Evolutionary conservation across 2,113 vertebrate species (phyloP).

Genomic region (Phainopepla nitens): DNA sequence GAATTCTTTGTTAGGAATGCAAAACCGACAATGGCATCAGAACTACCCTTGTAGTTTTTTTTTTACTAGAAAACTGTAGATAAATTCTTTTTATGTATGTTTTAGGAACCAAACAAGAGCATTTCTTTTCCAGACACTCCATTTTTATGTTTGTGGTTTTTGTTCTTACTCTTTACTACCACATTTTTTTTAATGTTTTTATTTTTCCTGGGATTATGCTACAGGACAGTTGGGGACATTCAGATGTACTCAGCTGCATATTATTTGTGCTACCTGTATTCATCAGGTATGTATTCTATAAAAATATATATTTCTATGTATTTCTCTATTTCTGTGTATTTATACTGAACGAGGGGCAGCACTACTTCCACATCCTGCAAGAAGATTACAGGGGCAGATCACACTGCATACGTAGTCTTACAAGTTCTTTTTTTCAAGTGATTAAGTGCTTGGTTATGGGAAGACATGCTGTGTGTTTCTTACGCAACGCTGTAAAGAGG

Average conservation of each 20-base stretch:
- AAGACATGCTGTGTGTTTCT: not conserved
- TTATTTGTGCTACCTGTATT: not conserved
- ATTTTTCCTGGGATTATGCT: not conserved
- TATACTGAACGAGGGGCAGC: not conserved
- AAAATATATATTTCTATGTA: not conserved
- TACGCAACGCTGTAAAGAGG: not conserved
- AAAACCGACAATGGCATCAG: not conserved
- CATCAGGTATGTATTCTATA: not conserved
- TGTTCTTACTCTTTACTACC: not conserved
- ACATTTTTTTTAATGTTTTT: not conserved
- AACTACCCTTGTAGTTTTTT: not conserved
- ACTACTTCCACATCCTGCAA: not conserved
- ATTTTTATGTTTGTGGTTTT: not conserved
- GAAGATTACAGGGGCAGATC: not conserved
- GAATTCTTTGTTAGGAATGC: not conserved
- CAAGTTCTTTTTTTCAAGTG: no score
- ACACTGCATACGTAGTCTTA: rapidly evolving
- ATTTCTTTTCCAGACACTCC: rapidly evolving
- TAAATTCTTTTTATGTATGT: not conserved
- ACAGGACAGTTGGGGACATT: no score
- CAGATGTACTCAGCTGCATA: not conserved
- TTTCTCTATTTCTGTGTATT: not conserved
- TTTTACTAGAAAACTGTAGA: not conserved
- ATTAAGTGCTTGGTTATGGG: not conserved
- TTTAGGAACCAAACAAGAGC: not conserved